phyloP scores from a whole-genome alignment of 1,140 invertebrate genomes.

The Nilaparvata lugens region DNA sequence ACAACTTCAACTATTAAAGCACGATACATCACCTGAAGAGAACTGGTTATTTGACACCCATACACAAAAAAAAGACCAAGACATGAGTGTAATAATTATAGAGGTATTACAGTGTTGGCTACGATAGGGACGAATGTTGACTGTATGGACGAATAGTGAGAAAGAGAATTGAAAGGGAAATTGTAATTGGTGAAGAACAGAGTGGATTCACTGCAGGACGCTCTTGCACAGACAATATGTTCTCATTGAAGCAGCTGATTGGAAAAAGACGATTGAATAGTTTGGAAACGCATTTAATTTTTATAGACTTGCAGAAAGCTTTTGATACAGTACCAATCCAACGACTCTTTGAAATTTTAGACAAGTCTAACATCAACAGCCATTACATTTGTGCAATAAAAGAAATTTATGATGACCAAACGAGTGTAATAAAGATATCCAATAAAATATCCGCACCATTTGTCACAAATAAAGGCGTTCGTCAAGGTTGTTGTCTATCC shows the following conservation, averaged over 20 bases:
- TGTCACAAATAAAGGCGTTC: no score
- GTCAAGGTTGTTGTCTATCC: neutral
- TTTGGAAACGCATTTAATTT: neutral
- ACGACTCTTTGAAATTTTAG: no score
- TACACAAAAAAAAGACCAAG: neutral
- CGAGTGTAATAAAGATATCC: neutral
- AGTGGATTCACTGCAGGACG: no score
- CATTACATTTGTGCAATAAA: neutral
- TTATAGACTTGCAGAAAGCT: neutral
- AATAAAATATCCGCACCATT: neutral
- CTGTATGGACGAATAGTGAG: neutral
- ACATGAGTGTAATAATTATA: neutral
- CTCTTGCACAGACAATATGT: constrained; percentile 4
- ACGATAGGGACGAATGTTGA: neutral
- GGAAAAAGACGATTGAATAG: no score
- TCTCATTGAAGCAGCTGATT: neutral
- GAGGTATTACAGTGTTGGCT: no score
- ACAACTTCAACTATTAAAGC: neutral
- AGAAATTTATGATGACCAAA: neutral
- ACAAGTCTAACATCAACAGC: no score
- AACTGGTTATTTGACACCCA: neutral
- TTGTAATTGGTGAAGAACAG: no score
- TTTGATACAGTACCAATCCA: no score
- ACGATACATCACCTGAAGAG: neutral
- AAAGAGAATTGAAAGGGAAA: neutral